Base-by-base conservation (phyloP, 2,888 invertebrate species). In the Heliconius hortense region DNA sequence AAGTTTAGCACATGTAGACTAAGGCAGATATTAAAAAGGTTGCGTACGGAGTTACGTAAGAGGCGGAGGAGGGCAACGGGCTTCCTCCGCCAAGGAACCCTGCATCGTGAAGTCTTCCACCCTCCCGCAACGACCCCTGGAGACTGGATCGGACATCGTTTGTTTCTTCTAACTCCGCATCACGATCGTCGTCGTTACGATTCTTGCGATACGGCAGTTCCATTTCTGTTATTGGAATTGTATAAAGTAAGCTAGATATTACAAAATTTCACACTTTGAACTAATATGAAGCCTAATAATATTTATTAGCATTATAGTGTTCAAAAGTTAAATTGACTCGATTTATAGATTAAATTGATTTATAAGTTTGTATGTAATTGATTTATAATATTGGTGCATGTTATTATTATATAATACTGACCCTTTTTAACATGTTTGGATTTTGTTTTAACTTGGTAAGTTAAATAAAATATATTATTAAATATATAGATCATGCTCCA, bases 51-150 rank as follows among this genome's bases (percentile, higher is more conserved):
- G 85, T 73, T 77, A 82, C 74, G 43, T 82, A 84, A 73, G 86
- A 73, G 24, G 87, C 85, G 21, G 87, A 78, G 67, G 82, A 85
- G 60, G 86, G 80, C 77, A 87, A 82, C 31, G 88, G 88, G 8
- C 87, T 87, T 10, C 88, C 90, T 69, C 90, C 92, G 62, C 91
- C 93, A 56, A 93, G 87, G 84, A 91, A 93, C 60, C 90, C 88
- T 1, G 91, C 90, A 81, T 94, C 94, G 81, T 94, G 94, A 18
- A 89, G 86, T 73, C 90, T 90, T 79, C 94, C 95, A 73, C 95
- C 94, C 90, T 96, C 96, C 79, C 96, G 93, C 56, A 96, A 90
- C 3, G 96, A 95, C 66, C 96, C 96, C 83, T 96, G 96, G 79
- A 95, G 95, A 80, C 96, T 95, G 82, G 95, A 95, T 76, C 96